Evolutionary conservation across 1,140 invertebrate genomes (phyloP).

Genomic region (Aphaenogaster rudis): DNA sequence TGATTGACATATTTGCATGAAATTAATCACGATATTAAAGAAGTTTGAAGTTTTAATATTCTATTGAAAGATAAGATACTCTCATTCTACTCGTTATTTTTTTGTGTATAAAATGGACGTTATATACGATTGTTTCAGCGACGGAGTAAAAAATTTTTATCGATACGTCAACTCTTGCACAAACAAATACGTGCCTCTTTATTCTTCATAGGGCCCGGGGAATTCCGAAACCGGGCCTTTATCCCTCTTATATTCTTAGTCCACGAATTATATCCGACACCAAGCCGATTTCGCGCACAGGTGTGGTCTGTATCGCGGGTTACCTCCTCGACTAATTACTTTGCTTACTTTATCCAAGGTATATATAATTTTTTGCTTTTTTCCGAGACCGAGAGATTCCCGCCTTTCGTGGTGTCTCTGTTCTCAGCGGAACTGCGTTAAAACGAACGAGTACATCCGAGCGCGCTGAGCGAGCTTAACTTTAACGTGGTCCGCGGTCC

Average conservation of each 20-base stretch:
- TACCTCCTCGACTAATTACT: constrained; percentile 72
- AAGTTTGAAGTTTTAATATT: neutral
- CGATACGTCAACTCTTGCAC: neutral
- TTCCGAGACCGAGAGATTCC: constrained; percentile 48
- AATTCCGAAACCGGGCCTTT: constrained; percentile 49
- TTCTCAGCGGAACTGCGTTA: constrained; percentile 55
- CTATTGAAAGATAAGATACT: neutral
- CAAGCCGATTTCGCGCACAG: constrained; percentile 69
- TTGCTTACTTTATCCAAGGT: constrained; percentile 65
- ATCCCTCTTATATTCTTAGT: constrained; percentile 41
- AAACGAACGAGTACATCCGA: constrained; percentile 64
- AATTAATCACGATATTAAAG: neutral
- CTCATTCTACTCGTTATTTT: neutral
- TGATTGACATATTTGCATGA: neutral
- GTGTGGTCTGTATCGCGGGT: constrained; percentile 64
- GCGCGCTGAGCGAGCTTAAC: constrained; percentile 66
- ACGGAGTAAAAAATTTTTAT: neutral
- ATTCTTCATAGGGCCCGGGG: constrained; percentile 22
- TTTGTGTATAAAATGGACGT: neutral
- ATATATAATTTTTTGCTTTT: constrained; percentile 66
- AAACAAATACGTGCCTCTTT: constrained; percentile 13
- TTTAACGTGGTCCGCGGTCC: constrained; percentile 67
- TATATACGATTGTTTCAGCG: neutral
- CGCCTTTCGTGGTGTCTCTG: constrained; percentile 49
- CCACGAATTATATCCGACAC: constrained; percentile 35